Conservation (phyloP, 2,113 vertebrate genomes). For the Struthio camelus region DNA sequence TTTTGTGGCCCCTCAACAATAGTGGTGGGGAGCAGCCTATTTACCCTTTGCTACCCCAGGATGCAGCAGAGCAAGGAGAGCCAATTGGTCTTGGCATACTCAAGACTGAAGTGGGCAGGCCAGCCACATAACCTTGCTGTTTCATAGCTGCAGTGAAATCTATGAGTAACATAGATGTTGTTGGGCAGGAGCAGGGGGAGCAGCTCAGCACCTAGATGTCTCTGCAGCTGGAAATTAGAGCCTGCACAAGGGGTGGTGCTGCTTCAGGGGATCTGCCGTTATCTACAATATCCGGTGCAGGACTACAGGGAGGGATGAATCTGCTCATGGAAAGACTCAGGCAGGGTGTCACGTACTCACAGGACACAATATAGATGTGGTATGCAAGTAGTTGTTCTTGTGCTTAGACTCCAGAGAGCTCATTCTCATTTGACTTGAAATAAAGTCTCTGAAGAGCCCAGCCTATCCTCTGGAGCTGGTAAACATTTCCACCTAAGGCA, state of each 20-base stretch:
- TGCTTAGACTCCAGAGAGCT: neutral
- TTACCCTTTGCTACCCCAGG: neutral
- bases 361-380: rapidly evolving
- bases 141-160: neutral
- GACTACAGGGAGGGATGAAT: neutral
- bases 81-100: neutral
- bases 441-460: neutral
- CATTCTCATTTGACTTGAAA: neutral
- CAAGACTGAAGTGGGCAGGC: neutral
- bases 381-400: neutral
- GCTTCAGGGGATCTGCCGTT: neutral
- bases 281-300: neutral
- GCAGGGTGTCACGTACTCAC: neutral
- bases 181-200: neutral
- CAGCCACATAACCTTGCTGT: rapidly evolving
- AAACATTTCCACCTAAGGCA: neutral
- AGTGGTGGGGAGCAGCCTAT: neutral
- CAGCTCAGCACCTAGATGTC: neutral
- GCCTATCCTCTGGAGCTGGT: neutral
- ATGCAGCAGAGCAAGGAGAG: neutral
- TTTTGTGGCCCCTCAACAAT: neutral
- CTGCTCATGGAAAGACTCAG: neutral
- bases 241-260: neutral
- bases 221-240: neutral
- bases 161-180: rapidly evolving